A percentile compares a stretch with the other conserved stretches of the same genome.
These are phyloP conservation scores for Cirrhinus molitorella DNA, from an alignment of 2,797 vertebrate species.

Conservation along the genomic window DNA sequence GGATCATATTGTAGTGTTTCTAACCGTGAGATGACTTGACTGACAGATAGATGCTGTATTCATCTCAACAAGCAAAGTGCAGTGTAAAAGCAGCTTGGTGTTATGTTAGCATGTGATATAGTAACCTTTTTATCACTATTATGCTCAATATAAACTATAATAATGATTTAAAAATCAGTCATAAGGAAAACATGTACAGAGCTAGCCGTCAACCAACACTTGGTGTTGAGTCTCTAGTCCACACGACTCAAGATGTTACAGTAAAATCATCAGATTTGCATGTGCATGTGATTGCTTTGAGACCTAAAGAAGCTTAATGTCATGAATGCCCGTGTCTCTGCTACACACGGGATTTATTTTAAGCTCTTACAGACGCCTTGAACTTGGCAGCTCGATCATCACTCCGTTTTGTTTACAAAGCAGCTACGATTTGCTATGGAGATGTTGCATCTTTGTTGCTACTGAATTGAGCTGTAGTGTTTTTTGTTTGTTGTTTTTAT, in stretches of 20 bases:
- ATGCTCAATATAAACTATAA: not conserved
- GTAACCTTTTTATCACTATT: not conserved
- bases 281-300: constrained; percentile 30
- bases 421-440: not conserved
- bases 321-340: constrained; percentile 13
- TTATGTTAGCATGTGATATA: not conserved
- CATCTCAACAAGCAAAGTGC: not conserved
- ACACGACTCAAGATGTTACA: not conserved
- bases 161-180: not conserved
- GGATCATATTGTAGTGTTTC: not conserved
- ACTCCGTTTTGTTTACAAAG: constrained; percentile 49
- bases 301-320: constrained; percentile 31
- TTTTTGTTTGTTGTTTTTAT: constrained; percentile 32
- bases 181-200: not conserved
- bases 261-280: constrained; percentile 3
- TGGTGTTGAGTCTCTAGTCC: not conserved
- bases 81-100: not conserved
- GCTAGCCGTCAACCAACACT: not conserved
- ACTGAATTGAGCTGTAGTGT: not conserved
- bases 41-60: not conserved
- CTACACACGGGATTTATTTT: constrained; percentile 44
- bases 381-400: constrained; percentile 28
- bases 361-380: constrained; percentile 35
- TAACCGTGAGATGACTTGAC: not conserved
- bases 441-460: constrained; percentile 25